Base-by-base conservation (phyloP, 92 coral and sea anemone genomes). In the Scolanthus callimorphus region DNA sequence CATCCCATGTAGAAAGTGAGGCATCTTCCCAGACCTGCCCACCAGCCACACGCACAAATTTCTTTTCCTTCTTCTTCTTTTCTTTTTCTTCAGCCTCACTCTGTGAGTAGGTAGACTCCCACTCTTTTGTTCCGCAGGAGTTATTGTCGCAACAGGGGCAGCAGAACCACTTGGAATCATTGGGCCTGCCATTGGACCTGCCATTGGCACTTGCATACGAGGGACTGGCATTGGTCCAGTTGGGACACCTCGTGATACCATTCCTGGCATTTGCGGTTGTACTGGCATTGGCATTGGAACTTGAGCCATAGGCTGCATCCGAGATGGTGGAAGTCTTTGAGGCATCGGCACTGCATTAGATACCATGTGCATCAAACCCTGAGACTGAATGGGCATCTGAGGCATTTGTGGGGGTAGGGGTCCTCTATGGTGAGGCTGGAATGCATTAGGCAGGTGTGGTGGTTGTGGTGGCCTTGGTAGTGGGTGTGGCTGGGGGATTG, bases 61-160 rank as follows among this genome's bases (percentile, higher is more conserved):
- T 94, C 55, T 94, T 91, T 47, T 88, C 92, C 70, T 87, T 87
- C 59, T 67, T 71, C 63, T 85, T 94, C 39, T 81, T 84, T 24
- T 89, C 97, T 9, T 71, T 55, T 4, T 56, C 69, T 21, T 69
- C 95, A 25, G 64, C 79, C 39, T 83, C 90, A 53, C 30, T 57
- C 51, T 88, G 91, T 37, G 79, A 70, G 56, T 94, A 94, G n/a
- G 96, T 64, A 0, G 99, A 94, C 51, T 85, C 99, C 99, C 99
- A 94, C 59, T 94, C 99, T 53, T 73, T 84, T 89, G 88, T 48
- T 94, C 96, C 44, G 85, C 99, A 39, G 96, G 91, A 10, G 99
- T 94, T 58, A 94, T 94, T 31, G 70, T 67, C 24, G 86, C 87
- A 50, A 69, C 51, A 1, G 70, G 63, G 26, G 70, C 65, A 13